Evolutionary conservation across 2,888 invertebrate genomes (phyloP), one percentile per base, ranked within the genome.

Genomic region (Sinelater perroti): DNA sequence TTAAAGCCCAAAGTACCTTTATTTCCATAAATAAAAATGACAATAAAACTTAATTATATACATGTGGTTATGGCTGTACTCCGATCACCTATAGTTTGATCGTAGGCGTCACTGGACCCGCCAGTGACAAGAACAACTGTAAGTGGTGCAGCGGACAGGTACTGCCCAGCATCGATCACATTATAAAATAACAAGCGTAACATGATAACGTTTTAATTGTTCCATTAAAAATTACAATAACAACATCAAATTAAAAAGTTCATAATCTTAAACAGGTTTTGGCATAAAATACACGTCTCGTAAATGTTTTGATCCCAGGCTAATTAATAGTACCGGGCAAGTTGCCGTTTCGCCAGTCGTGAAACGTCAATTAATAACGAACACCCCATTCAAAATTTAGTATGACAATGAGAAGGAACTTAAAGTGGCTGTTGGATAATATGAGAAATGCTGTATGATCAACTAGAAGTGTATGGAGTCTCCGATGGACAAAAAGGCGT

Each of bases 171-270:
- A 46, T 51, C 36, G 26, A 71, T 73, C 69, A 71, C 14, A n/a
- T n/a, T 74, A 76, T 72, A 76, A 76, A 76, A 76, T 76, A 77
- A 77, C 76, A 77, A 77, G 73, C 75, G 74, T 76, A 77, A 77
- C 74, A 75, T 75, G 74, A 74, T 75, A 78, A 77, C 76, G 75
- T 76, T 76, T 74, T 71, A 75, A 76, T 76, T 72, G 72, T 74
- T 76, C 71, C 73, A 73, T 76, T 69, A 74, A 75, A 73, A 75
- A 72, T 76, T 77, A 75, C 75, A 76, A 75, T 76, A 77, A 76
- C 76, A 77, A 77, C 75, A 75, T 76, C 75, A 69, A 75, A 76
- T 74, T 77, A 67, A 74, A 76, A 75, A 74, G 61, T 63, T 61
- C 65, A 56, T 60, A 63, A 62, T 61, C 56, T 57, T 63, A 64